A percentile compares a stretch with the other conserved stretches of the same genome.
Evolutionary conservation across 2,113 vertebrate species (phyloP).

Genomic region (Varanus komodoensis): DNA sequence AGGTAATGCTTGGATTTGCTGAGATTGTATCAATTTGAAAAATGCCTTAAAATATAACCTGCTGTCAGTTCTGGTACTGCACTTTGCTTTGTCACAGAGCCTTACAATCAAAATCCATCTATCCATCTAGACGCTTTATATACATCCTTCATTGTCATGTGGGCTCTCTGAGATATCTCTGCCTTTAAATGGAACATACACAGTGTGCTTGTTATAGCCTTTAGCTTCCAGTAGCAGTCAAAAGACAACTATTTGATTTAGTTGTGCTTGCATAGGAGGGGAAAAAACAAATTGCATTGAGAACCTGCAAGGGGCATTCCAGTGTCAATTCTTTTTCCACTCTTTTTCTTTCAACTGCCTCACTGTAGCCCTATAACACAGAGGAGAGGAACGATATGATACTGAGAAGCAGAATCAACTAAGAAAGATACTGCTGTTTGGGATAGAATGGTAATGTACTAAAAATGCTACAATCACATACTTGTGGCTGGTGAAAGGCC

Average conservation of each 20-base stretch:
- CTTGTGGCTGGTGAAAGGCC: constrained; percentile 12
- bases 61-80: rapidly evolving
- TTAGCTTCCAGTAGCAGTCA: background rate
- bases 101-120: background rate
- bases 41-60: constrained; percentile 6
- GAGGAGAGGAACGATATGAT: constrained; percentile 7
- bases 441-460: constrained; percentile 10
- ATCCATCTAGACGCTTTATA: background rate
- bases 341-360: constrained; percentile 29
- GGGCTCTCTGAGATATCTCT: background rate
- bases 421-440: constrained; percentile 8
- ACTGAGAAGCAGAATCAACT: background rate
- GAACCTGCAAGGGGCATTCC: background rate
- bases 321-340: constrained; percentile 1
- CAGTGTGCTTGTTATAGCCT: background rate
- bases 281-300: background rate
- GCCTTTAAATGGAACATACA: background rate
- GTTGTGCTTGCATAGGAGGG: background rate
- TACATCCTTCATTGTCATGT: background rate
- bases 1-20: background rate
- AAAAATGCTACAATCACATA: constrained; percentile 15
- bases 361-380: constrained; percentile 25
- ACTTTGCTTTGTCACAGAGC: background rate
- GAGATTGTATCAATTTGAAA: background rate
- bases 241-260: background rate